phyloP scores from a whole-genome alignment of 30 jellyfish, hydroid and myxozoan species.

The Chrysaora quinquecirrha region DNA sequence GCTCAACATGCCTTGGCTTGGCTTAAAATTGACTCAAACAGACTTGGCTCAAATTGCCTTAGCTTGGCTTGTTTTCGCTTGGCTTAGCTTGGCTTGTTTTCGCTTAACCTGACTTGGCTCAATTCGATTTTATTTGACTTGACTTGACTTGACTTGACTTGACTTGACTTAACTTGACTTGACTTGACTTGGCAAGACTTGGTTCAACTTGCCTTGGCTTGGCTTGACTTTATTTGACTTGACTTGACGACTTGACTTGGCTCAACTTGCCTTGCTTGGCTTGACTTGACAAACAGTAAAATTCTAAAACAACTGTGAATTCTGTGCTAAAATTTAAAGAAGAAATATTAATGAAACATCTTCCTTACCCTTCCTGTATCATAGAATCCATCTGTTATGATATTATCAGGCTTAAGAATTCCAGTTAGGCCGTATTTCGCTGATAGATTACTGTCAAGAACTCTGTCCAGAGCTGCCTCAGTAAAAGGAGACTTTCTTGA shows the following conservation, averaged over 20 bases:
- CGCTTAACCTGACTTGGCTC: no score
- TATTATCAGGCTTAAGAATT: slow-evolving; percentile 50
- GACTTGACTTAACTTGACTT: no score
- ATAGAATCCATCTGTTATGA: slow-evolving; percentile 67
- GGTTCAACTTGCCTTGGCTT: no score
- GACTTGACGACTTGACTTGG: not conserved
- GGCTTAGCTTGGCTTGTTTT: no score
- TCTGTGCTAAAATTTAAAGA: not conserved
- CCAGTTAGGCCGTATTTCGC: slow-evolving; percentile 81
- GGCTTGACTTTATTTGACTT: not conserved
- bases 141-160: no score
- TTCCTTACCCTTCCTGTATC: slow-evolving; percentile 85
- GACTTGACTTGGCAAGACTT: no score
- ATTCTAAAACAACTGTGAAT: not conserved
- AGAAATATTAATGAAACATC: not conserved
- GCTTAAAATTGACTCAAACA: no score
- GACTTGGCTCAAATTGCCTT: no score
- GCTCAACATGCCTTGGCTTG: no score
- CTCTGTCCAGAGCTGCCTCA: slow-evolving; percentile 70
- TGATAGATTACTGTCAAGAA: slow-evolving; percentile 71
- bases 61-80: no score
- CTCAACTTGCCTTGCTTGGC: not conserved
- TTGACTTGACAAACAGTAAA: no score
- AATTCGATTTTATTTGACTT: no score
- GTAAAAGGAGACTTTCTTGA: slow-evolving; percentile 57